These are phyloP conservation scores for Netelia fuscicornis DNA, from an alignment of 2,888 invertebrate species.

Conservation along the genomic window DNA sequence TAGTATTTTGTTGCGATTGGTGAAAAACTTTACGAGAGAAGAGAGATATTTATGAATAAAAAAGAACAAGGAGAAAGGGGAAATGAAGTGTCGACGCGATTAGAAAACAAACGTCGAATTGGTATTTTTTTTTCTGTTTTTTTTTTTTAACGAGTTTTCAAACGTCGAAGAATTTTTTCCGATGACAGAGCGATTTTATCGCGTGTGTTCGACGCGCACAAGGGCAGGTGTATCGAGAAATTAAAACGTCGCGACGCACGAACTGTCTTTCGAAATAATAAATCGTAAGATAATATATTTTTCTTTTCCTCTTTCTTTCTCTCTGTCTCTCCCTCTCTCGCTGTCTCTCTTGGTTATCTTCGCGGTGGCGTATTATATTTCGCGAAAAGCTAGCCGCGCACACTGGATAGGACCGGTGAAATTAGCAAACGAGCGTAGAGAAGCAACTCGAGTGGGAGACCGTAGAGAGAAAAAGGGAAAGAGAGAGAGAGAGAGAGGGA, in stretches of 20 bases:
- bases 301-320: not conserved
- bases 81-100: not conserved
- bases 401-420: conserved; percentile 35
- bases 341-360: conserved; percentile 1
- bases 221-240: conserved; percentile 28
- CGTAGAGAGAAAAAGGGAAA: conserved; percentile 9
- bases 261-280: conserved; percentile 17
- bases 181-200: conserved; percentile 15
- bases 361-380: conserved; percentile 9
- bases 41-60: too few species aligned
- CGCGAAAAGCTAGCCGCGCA: conserved; percentile 34
- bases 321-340: not conserved
- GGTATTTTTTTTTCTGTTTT: not conserved
- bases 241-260: conserved; percentile 15
- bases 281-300: conserved; percentile 32
- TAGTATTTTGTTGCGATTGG: not conserved
- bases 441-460: conserved; percentile 4
- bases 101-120: not conserved
- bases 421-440: conserved; percentile 39
- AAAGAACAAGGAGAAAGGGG: too few species aligned
- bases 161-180: not conserved
- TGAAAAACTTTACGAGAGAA: too few species aligned
- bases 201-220: conserved; percentile 37
- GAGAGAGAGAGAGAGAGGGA: conserved; percentile 4
- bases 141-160: not conserved